Percentiles rank a stretch among this genome's conserved stretches.
These are phyloP conservation scores for Morelia viridis DNA, from an alignment of 2,797 vertebrate genomes.

Conservation along the genomic window DNA sequence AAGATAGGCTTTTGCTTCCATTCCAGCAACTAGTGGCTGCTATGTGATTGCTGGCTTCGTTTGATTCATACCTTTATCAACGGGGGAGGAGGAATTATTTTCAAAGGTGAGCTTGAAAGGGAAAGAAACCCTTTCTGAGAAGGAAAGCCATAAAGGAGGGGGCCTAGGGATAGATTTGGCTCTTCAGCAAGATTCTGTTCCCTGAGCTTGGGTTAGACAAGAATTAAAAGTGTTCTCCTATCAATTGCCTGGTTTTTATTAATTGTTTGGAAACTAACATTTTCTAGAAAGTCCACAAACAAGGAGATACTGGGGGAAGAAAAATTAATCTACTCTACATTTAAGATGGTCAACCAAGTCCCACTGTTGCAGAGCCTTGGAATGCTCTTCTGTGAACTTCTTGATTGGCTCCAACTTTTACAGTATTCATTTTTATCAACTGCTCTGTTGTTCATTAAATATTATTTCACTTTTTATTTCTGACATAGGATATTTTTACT, in stretches of 20 bases:
- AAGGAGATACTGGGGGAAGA: background rate
- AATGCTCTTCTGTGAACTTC: background rate
- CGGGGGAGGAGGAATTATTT: background rate
- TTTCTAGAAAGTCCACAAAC: background rate
- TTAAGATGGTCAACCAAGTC: background rate
- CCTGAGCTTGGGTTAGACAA: background rate
- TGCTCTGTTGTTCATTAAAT: background rate
- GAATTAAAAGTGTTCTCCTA: too few relatives aligned
- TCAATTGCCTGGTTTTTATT: background rate
- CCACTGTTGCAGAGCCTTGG: background rate
- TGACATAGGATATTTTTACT: background rate
- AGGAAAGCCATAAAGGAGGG: background rate
- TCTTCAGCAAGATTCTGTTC: background rate
- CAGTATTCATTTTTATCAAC: background rate
- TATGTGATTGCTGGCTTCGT: background rate
- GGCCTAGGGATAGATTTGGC: background rate
- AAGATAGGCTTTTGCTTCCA: background rate
- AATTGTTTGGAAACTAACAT: background rate
- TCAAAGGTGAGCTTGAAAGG: background rate
- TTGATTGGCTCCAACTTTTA: background rate
- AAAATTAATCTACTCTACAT: background rate
- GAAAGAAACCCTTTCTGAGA: background rate
- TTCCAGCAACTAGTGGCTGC: background rate
- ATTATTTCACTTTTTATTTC: background rate
- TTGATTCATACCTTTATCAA: background rate